Evolutionary conservation across 2,888 invertebrate species (phyloP).

Genomic region (Caenorhabditis sp.): DNA sequence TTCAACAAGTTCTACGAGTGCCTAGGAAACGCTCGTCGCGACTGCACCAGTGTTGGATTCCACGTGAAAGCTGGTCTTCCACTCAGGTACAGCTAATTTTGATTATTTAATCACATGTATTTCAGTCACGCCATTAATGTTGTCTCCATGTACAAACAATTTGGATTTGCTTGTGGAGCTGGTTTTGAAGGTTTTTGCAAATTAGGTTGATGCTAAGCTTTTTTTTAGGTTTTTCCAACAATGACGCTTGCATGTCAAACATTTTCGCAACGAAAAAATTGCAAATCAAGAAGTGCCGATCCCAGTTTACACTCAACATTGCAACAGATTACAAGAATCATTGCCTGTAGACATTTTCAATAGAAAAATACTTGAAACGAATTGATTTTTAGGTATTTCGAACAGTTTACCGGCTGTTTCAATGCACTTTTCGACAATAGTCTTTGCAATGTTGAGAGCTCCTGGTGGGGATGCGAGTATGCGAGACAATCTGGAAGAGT

Average conservation of each 20-base stretch:
- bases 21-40: constrained; percentile 54
- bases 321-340: constrained; percentile 41
- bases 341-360: constrained; percentile 49
- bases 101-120: background rate
- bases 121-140: constrained; percentile 58
- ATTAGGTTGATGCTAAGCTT: background rate
- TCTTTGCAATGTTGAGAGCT: constrained; percentile 61
- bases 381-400: constrained; percentile 53
- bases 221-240: constrained; percentile 44
- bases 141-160: constrained; percentile 65
- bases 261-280: constrained; percentile 32
- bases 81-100: constrained; percentile 25
- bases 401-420: constrained; percentile 65
- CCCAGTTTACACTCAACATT: constrained; percentile 33
- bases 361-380: too few species aligned
- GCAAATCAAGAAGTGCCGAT: constrained; percentile 42
- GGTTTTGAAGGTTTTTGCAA: constrained; percentile 54
- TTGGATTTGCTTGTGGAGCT: constrained; percentile 69
- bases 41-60: constrained; percentile 59
- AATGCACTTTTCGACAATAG: constrained; percentile 54
- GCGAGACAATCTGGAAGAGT: constrained; percentile 65
- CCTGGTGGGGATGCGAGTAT: constrained; percentile 75
- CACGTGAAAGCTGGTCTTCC: constrained; percentile 62
- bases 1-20: constrained; percentile 65
- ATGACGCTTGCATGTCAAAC: constrained; percentile 54